Evolutionary conservation across 1,140 invertebrate species (phyloP), one percentile per base, ranked within the genome.

Genomic region (Radopholus similis): DNA sequence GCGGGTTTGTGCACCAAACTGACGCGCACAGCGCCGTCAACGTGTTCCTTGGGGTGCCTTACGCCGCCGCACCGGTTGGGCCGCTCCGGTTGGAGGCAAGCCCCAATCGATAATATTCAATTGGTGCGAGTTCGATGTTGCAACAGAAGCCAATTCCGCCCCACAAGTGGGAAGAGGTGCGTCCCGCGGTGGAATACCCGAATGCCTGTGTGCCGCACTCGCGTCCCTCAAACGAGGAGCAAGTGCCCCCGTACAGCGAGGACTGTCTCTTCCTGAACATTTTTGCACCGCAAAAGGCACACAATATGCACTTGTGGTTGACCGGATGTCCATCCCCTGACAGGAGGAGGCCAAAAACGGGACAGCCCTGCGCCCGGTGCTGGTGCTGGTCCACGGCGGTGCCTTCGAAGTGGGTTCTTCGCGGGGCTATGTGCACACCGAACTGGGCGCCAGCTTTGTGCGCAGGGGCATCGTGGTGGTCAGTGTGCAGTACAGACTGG

Each of bases 301-400:
- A 18, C 26, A 5, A 37, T 65, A 11, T 8, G 21, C 21, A 15
- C 30, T 35, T 56, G 2, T 18, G 9, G 15, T 26, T 40, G 0
- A 23, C 54, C 54, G 21, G 21, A 54, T n/a, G n/a, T n/a, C n/a
- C n/a, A n/a, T n/a, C n/a, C n/a, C n/a, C 15, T 37, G 56, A 64
- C 23, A 56, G 53, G 53, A 13, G 18, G 0, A 62, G 42, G 26
- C 53, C 30, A 26, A 13, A 65, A 58, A 58, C 13, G 56, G 23
- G 23, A 26, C 58, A 1, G 5, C 37, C 15, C n/a, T 64, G 21
- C 42, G 70, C 18, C 78, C 78, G 0, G 71, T 81, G 5, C 70
- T 82, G 51, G 69, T 82, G 9, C 77, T 66, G 47, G 66, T 82
- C 30, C 80, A 81, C 56, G 79, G 80, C n/a, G 68, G 55, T 4